Base-by-base conservation (phyloP, 2,797 vertebrate genomes). In the Enteromius mattozi region DNA sequence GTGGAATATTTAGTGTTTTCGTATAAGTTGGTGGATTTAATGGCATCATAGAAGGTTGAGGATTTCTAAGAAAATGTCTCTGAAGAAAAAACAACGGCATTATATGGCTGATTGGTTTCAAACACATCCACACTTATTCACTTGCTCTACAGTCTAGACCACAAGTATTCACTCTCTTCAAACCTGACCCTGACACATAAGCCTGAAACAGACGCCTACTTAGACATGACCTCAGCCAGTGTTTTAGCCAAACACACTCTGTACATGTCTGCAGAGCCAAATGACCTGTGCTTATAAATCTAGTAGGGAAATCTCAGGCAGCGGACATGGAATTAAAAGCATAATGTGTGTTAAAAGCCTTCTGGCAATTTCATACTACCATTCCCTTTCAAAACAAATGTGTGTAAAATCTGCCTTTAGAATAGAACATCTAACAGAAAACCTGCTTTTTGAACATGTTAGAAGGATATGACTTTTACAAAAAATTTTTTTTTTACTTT, bases 201-300 rank as follows among this genome's bases (percentile, higher is more conserved):
- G 30, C 70, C 42, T 81, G 51, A 81, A 81, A 78, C 68, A 84
- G 70, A 80, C 17, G 10, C 33, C 49, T 56, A 17, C 61, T 69
- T 66, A 77, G 71, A 66, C 83, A 75, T 87, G 83, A 82, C 85
- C 75, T 82, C 82, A 82, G 63, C 30, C 4, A 54, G 47, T 35
- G 19, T 47, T 49, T 51, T 6, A 72, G 40, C 35, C 79, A 82
- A 76, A 75, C 33, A 84, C n/a, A 78, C 56, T 54, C 51, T 33
- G 79, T 76, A n/a, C 71, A 78, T 7, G 14, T 75, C 14, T 59
- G 24, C n/a, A 72, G 30, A 69, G 33, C 79, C 68, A 78, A 79
- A 24, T 72, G 27, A 33, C 75, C 71, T 61, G 19, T 17, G 19
- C 24, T 84, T 63, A 51, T n/a, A 75, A 68, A 24, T 76, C 51